A percentile compares a stretch with the other conserved stretches of the same genome.
Conservation (phyloP, 64 coral and sea anemone species). For the Stichodactyla helianthus region DNA sequence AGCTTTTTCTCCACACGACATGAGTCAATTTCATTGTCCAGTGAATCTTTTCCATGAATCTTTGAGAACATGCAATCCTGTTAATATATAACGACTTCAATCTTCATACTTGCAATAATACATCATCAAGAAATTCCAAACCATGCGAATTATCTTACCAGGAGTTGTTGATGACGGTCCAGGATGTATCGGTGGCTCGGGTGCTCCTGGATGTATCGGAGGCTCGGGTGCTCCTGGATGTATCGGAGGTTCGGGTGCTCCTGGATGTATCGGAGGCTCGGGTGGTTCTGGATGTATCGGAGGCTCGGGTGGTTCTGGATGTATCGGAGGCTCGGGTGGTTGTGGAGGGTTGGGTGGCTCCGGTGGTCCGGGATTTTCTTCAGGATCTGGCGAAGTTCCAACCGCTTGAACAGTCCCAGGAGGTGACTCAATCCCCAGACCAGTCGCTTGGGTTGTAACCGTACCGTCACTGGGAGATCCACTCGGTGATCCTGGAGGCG, state of each 20-base stretch:
- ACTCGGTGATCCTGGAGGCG: not conserved
- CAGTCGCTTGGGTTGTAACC: conserved; percentile 22
- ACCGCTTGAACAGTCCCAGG: conserved; percentile 43
- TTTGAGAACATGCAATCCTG: too few species aligned
- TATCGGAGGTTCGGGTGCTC: not conserved
- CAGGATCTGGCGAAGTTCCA: conserved; percentile 7
- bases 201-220: not conserved
- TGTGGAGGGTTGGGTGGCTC: not conserved
- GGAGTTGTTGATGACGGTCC: not conserved
- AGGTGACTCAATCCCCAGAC: conserved; percentile 29
- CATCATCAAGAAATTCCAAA: too few species aligned
- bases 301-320: not conserved
- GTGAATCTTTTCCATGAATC: too few species aligned
- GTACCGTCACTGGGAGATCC: not conserved
- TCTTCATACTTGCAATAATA: too few species aligned
- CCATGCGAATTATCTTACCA: not conserved
- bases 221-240: not conserved
- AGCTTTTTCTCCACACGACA: too few species aligned
- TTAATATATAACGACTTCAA: too few species aligned
- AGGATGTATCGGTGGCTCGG: not conserved
- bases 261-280: not conserved
- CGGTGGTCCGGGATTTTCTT: not conserved
- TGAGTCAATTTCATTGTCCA: too few species aligned
- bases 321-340: not conserved
- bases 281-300: not conserved